phyloP scores from a whole-genome alignment of 1,140 invertebrate genomes.

The Brachionus plicatilis region DNA sequence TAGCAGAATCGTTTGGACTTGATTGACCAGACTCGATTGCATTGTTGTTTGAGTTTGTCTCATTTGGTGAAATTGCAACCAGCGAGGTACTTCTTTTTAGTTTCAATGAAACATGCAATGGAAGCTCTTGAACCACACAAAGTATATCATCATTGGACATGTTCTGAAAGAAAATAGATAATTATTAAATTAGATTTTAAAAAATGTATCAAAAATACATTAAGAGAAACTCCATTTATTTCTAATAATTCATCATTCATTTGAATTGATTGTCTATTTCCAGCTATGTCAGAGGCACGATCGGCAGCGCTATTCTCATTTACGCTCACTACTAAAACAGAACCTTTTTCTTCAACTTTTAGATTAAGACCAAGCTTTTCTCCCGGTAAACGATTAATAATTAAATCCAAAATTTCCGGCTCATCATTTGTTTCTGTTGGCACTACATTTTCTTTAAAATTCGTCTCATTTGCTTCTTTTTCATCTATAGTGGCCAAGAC shows the following conservation, averaged over 20 bases:
- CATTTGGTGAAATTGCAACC: neutral
- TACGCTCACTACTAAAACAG: neutral
- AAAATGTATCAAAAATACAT: neutral
- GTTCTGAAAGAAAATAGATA: neutral
- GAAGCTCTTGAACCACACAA: conserved; percentile 9
- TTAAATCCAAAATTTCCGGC: neutral
- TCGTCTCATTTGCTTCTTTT: neutral
- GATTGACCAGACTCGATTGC: conserved; percentile 7
- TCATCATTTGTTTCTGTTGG: neutral
- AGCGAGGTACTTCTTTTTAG: neutral
- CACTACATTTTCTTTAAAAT: neutral
- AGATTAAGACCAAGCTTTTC: neutral
- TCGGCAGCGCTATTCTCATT: conserved; percentile 34
- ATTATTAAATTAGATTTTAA: neutral
- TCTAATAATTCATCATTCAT: conserved; percentile 26
- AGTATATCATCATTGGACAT: conserved; percentile 26
- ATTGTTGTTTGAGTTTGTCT: neutral
- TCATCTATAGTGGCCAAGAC: neutral
- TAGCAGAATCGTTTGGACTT: neutral
- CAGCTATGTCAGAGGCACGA: neutral
- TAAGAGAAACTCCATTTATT: conserved; percentile 27
- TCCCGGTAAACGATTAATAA: conserved; percentile 23
- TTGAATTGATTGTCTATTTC: neutral
- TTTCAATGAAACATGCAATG: conserved; percentile 13
- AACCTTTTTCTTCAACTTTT: conserved; percentile 1